Conservation (phyloP, 1,140 invertebrate genomes). For the Leptinotarsa defecta region DNA sequence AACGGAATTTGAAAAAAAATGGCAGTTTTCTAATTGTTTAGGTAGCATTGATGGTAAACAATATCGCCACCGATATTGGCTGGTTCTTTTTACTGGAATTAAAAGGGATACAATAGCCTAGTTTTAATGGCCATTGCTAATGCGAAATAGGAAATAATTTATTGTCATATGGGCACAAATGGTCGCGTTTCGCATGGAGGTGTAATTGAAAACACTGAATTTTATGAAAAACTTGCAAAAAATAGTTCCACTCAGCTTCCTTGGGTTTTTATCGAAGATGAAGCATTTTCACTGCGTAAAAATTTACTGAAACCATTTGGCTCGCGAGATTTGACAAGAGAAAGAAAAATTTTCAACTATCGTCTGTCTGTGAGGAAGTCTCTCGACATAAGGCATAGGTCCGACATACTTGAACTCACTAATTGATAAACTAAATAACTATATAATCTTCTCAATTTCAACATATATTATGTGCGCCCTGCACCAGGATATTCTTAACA, state of each 20-base stretch:
- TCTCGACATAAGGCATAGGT: background rate
- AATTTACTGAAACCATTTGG: constrained; percentile 56
- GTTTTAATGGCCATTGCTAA: constrained; percentile 40
- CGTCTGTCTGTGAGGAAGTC: constrained; percentile 7
- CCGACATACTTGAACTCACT: background rate
- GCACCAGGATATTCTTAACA: too few relatives aligned
- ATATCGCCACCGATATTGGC: constrained; percentile 31
- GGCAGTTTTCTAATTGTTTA: constrained; percentile 42
- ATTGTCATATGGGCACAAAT: constrained; percentile 14
- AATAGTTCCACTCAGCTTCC: constrained; percentile 29
- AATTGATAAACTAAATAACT: too few relatives aligned
- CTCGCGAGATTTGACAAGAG: constrained; percentile 22
- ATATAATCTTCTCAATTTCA: too few relatives aligned
- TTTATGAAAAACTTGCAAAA: constrained; percentile 25
- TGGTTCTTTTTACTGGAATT: constrained; percentile 23
- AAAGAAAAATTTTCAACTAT: background rate
- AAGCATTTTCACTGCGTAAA: constrained; percentile 41
- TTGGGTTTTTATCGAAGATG: constrained; percentile 43
- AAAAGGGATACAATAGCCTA: constrained; percentile 27
- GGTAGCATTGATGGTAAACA: constrained; percentile 56
- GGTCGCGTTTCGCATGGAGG: background rate
- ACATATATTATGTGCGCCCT: too few relatives aligned
- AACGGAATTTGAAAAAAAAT: constrained; percentile 14
- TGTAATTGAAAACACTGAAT: constrained; percentile 20
- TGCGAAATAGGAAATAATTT: constrained; percentile 23